Evolutionary conservation across 2,797 vertebrate species (phyloP), one percentile per base, ranked within the genome.

Genomic region (Alectoris magna): DNA sequence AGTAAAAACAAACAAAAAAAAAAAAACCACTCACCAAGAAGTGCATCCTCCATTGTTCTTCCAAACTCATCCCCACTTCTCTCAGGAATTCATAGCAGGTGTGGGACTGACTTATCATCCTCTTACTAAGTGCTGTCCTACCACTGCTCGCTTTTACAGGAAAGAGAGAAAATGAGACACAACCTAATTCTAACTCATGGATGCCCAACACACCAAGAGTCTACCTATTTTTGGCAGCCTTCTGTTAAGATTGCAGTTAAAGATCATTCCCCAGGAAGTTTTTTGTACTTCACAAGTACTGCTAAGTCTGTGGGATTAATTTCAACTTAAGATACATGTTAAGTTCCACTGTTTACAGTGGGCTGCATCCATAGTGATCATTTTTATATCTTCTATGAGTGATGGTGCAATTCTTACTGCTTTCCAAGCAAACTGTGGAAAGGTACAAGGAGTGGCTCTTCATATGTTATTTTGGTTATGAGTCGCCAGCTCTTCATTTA

Each of bases 401-500:
- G 1, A 48, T 78, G 79, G 78, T 75, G 79, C 76, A 92, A 91
- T 67, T 89, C 84, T 49, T 75, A 60, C 2, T 89, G 82, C 76
- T 90, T 78, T 70, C 39, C 60, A 78, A 70, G 70, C 73, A 92
- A 60, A 56, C 18, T 1, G 18, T 21, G 34, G 69, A 95, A 34
- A 87, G n/a, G 31, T 81, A 21, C 27, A 85, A 96, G 92, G 82
- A 92, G 87, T 83, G 56, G 82, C 73, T 49, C n/a, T 72, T 72
- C 17, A 24, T 66, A 75, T 77, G 79, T 93, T 92, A 48, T 75
- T 93, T 87, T 43, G 14, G n/a, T 87, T 88, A 31, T 93, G 84
- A 94, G 43, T 91, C 84, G 89, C 38, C 62, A 78, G 27, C 79
- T 84, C 39, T 91, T 80, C 84, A 55, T 79, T 93, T 80, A 80